Conservation (phyloP, 2,113 vertebrate genomes). For the Nycticryphes semicollaris region DNA sequence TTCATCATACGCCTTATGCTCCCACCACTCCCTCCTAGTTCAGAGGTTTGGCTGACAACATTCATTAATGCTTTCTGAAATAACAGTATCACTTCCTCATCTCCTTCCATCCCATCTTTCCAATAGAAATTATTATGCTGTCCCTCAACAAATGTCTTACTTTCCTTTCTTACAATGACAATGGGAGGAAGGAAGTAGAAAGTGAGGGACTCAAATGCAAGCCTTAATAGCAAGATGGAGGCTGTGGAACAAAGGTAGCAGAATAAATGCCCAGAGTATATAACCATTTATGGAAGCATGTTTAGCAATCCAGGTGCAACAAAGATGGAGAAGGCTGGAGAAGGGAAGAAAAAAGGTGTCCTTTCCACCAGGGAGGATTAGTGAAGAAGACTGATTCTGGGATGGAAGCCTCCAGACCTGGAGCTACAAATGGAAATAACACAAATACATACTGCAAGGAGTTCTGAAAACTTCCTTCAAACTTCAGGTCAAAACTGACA, state of each 20-base stretch:
- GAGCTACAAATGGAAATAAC: neutral
- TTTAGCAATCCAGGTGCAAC: neutral
- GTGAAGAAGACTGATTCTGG: neutral
- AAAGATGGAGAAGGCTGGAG: neutral
- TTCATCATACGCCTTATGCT: neutral
- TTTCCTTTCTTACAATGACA: neutral
- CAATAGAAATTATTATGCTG: neutral
- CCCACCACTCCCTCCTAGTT: slow-evolving; percentile 19
- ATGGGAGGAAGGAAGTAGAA: neutral
- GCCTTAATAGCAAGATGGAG: neutral
- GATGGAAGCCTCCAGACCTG: neutral
- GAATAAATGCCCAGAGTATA: neutral
- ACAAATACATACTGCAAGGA: neutral
- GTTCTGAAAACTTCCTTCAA: neutral
- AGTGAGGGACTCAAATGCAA: neutral
- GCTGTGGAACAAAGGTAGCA: neutral
- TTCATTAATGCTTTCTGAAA: slow-evolving; percentile 24
- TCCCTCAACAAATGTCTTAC: neutral
- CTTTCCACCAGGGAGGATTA: neutral
- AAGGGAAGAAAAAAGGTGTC: neutral
- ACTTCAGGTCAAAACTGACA: neutral
- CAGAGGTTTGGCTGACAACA: slow-evolving; percentile 26
- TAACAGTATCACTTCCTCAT: neutral
- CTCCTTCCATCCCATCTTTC: neutral
- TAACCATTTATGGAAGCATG: neutral